Evolutionary conservation across 2,113 vertebrate species (phyloP), one percentile per base, ranked within the genome.

Genomic region (Myrmecophaga tridactyla): DNA sequence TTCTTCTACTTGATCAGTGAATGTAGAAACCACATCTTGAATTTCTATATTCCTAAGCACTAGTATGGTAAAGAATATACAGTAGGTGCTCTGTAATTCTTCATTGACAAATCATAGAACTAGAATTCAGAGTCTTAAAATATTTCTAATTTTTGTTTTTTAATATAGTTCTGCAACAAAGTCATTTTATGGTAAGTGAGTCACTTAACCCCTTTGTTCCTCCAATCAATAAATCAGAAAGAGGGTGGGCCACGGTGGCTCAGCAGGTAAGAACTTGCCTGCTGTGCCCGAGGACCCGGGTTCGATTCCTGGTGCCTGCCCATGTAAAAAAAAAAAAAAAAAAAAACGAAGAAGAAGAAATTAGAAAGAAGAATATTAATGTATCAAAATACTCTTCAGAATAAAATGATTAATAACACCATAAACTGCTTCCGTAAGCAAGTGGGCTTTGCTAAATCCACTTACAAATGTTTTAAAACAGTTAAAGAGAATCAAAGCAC

Each of bases 391-490:
- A 23, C 51, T 86, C 7, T 92, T 3, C 46, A 58, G 11, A 93
- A 76, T 81, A 86, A 96, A 96, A 94, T 86, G 31, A 96, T 76
- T 93, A 96, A 97, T 39, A 92, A 41, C 14, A 94, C 43, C 46
- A 63, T 85, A 92, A 93, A 87, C 82, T 93, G 75, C 89, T 97
- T 95, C 31, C 62, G 95, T 86, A 82, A 97, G 77, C 51, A 97
- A 96, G 94, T 41, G 62, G 85, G 34, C 63, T 96, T 96, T 94
- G 85, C 31, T 89, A 96, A 96, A 96, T 80, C 83, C 63, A 96
- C 84, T 97, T 90, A 94, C 65, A 65, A 95, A 51, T 90, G 88
- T 92, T 96, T 97, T 82, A 94, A 96, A 97, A 97, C 94, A 95
- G 72, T 95, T 88, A 95, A 91, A 94, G 46, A 96, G 87, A 97